phyloP scores from a whole-genome alignment of 2,888 invertebrate genomes.

The Clostera curtula region DNA sequence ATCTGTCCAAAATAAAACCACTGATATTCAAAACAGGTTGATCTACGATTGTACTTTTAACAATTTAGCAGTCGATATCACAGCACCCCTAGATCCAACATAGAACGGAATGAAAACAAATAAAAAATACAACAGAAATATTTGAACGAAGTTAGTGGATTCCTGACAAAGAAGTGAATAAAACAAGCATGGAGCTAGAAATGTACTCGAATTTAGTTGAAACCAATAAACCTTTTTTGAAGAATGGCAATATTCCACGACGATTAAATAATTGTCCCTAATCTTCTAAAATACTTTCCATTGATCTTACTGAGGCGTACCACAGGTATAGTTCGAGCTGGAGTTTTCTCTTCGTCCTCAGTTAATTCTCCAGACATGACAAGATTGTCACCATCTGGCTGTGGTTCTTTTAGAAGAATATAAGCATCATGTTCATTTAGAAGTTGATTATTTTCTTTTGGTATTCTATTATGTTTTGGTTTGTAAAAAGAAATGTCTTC shows the following conservation, averaged over 20 bases:
- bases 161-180: too few species aligned
- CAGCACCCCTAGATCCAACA: too few species aligned
- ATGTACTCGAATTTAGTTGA: too few species aligned
- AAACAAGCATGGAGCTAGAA: too few species aligned
- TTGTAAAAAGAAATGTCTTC: conserved; percentile 1
- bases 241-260: background rate
- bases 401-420: conserved; percentile 28
- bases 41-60: too few species aligned
- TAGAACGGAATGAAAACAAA: too few species aligned
- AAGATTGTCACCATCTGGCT: conserved; percentile 42
- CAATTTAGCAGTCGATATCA: too few species aligned
- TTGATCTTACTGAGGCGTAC: conserved; percentile 36
- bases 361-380: conserved; percentile 19
- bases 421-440: conserved; percentile 26
- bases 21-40: too few species aligned
- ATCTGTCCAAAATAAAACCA: too few species aligned
- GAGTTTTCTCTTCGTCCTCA: conserved; percentile 11
- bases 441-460: background rate
- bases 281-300: conserved; percentile 35
- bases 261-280: conserved; percentile 14
- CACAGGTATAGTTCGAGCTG: conserved; percentile 19
- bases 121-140: too few species aligned
- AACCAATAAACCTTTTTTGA: too few species aligned
- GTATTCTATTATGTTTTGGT: background rate
- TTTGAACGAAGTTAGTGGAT: too few species aligned